Conservation (phyloP, 2,797 vertebrate genomes). For the Artibeus jamaicensis region DNA sequence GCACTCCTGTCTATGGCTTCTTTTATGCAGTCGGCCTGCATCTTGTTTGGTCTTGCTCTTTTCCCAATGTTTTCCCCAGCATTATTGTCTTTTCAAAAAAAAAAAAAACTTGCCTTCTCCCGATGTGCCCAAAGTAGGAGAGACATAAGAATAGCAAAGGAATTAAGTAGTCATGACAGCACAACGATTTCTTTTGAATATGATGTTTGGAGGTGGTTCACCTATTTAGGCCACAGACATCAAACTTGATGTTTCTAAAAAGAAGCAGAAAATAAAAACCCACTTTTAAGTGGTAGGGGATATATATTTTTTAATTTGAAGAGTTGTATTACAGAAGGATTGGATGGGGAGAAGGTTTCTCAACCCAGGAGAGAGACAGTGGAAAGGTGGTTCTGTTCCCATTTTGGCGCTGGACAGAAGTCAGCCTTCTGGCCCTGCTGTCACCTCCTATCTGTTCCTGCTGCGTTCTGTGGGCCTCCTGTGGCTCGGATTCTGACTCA, state of each 20-base stretch:
- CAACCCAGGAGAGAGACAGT: constrained; percentile 4
- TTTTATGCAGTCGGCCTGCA: background rate
- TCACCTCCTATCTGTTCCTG: background rate
- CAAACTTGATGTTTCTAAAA: background rate
- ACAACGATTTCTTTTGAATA: background rate
- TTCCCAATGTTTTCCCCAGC: background rate
- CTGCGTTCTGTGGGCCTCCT: background rate
- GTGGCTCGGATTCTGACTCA: constrained; percentile 9
- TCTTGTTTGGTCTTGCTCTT: background rate
- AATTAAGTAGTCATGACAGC: background rate
- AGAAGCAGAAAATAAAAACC: background rate
- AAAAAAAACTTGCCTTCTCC: background rate
- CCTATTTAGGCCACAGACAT: background rate
- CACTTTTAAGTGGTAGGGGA: background rate
- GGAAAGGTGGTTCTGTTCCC: background rate
- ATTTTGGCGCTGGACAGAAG: constrained; percentile 34
- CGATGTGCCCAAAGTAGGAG: background rate
- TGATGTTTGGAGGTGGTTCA: background rate
- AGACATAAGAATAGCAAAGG: background rate
- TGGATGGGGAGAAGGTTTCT: background rate
- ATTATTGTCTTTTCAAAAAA: background rate
- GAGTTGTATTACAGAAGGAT: background rate
- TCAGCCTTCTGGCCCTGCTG: constrained; percentile 30
- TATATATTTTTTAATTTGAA: background rate
- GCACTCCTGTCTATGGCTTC: background rate